Evolutionary conservation across 2,888 invertebrate genomes (phyloP).

Genomic region (Parnassius smintheus): DNA sequence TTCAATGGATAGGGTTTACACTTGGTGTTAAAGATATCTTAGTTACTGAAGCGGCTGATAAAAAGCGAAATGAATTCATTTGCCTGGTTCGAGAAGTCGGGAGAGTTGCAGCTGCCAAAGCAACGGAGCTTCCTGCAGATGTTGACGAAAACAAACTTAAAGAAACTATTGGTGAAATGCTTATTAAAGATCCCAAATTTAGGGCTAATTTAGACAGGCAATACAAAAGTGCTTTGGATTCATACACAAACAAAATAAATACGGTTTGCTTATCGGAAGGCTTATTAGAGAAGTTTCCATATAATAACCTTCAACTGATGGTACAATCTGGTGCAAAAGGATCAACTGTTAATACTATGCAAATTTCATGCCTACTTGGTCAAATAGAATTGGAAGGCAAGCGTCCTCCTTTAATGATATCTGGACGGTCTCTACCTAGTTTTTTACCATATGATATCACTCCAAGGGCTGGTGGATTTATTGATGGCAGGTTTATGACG

Average conservation of each 20-base stretch:
- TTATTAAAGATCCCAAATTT: conserved; percentile 87
- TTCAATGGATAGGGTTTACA: conserved; percentile 96
- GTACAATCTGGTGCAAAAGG: conserved; percentile 99
- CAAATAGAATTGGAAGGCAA: conserved; percentile 99
- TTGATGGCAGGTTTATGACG: conserved; percentile 97
- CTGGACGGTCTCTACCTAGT: conserved; percentile 95
- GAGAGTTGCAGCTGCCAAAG: conserved; percentile 83
- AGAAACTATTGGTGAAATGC: conserved; percentile 85
- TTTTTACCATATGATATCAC: conserved; percentile 93
- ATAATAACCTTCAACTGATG: conserved; percentile 99
- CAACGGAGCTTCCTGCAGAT: conserved; percentile 84
- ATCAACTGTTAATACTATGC: conserved; percentile 98
- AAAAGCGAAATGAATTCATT: conserved; percentile 85
- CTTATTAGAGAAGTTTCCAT: conserved; percentile 92
- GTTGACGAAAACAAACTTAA: conserved; percentile 81
- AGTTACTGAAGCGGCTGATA: conserved; percentile 87
- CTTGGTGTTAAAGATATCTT: conserved; percentile 97
- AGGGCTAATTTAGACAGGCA: conserved; percentile 90
- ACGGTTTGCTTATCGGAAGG: conserved; percentile 92
- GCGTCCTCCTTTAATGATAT: conserved; percentile 96
- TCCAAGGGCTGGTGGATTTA: conserved; percentile 97
- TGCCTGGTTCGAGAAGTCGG: conserved; percentile 83
- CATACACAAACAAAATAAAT: conserved; percentile 94
- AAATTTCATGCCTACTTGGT: conserved; percentile 98
- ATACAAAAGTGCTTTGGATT: conserved; percentile 90